phyloP scores from a whole-genome alignment of 1,140 invertebrate species.

The Neoseiulus cucumeris region DNA sequence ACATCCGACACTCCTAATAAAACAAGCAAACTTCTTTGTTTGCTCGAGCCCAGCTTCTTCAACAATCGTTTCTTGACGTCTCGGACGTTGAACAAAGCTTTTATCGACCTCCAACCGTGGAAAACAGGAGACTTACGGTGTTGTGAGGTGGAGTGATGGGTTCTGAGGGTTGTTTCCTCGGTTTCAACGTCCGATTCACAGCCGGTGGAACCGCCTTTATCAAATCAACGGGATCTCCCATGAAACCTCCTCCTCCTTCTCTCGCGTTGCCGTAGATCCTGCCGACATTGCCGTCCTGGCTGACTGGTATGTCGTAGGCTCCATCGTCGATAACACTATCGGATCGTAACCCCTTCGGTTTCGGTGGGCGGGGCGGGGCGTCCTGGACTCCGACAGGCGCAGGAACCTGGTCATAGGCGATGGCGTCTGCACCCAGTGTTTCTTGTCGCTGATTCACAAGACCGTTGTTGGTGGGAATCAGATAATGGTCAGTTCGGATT shows the following conservation, averaged over 20 bases:
- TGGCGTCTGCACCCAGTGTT: neutral
- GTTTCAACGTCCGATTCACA: slow-evolving; percentile 57
- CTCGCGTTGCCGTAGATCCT: neutral
- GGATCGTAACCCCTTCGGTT: neutral
- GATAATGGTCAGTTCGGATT: slow-evolving; percentile 7
- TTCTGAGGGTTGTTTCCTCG: slow-evolving; percentile 27
- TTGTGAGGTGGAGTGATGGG: neutral
- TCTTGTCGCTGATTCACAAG: neutral
- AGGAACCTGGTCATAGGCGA: neutral
- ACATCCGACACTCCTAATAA: slow-evolving; percentile 15
- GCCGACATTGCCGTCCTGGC: neutral
- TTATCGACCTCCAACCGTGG: no score
- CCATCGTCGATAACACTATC: neutral
- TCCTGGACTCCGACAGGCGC: neutral
- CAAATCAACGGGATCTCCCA: neutral
- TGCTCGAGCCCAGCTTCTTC: no score
- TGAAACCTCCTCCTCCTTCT: neutral
- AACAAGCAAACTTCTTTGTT: no score
- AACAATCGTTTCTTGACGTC: no score
- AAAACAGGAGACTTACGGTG: neutral
- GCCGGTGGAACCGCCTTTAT: slow-evolving; percentile 36
- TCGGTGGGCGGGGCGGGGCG: slow-evolving; percentile 1
- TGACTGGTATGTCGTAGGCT: neutral
- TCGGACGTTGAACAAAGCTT: no score
- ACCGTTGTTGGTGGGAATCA: neutral